Base-by-base conservation (phyloP, 2,888 invertebrate genomes). In the Netelia inedita region DNA sequence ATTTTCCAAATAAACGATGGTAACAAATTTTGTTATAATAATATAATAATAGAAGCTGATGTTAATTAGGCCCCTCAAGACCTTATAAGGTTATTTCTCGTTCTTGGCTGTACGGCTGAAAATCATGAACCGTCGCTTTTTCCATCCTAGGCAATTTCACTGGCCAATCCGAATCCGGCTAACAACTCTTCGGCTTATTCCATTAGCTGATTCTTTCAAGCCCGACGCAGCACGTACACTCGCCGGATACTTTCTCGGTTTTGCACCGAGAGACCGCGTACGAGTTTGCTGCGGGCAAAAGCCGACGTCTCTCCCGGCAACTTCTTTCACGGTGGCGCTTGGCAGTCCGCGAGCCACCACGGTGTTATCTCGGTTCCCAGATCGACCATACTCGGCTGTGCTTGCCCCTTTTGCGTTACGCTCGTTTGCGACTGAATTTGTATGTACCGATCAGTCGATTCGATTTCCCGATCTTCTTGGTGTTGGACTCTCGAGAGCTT, bases 371-470 rank as follows among this genome's bases (percentile, higher is more conserved):
- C 71, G 71, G 63, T 79, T 53, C 79, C 41, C 61, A 35, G 71
- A 79, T 79, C 79, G 63, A 63, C 69, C 41, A 23, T 79, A 79
- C 71, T 61, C 16, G 53, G 14, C n/a, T 55, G 71, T 28, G 71
- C 76, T 68, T 19, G 66, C 78, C 78, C 68, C 50, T 59, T 59
- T 78, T 46, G 79, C 71, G 79, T 79, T 79, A 71, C 71, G 79
- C 71, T 79, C 79, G 79, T 79, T 79, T 79, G 79, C 79, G 79
- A 79, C 79, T 79, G 71, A 71, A 79, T 79, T 79, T 71, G 71
- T 79, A 79, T 71, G 53, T 71, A 71, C 79, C 79, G 79, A 79
- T 79, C 71, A 35, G 50, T 41, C 50, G 43, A 63, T 61, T 61
- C 63, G 71, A 79, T 79, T 79, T 63, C 53, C 28, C 61, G 35